A percentile compares a stretch with the other conserved stretches of the same genome.
phyloP scores from a whole-genome alignment of 2,113 vertebrate genomes.

The Prietella phreatophila region DNA sequence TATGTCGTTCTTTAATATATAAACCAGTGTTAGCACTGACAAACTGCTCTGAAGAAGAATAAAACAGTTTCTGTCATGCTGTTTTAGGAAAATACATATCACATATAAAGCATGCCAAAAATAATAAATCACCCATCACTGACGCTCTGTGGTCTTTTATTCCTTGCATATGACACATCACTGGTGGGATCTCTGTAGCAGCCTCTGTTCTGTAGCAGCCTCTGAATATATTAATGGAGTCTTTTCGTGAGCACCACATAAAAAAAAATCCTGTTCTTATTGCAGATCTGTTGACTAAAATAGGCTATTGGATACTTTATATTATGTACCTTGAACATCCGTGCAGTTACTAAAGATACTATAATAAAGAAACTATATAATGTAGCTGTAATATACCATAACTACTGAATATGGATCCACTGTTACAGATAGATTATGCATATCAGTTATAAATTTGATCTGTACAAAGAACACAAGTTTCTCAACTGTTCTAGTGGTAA shows the following conservation, averaged over 20 bases:
- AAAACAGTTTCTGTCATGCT: not conserved
- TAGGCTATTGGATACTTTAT: no score
- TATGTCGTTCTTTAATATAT: not conserved
- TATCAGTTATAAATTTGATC: no score
- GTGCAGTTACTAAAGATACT: no score
- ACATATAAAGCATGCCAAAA: not conserved
- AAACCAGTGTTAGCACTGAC: not conserved
- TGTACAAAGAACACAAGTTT: no score
- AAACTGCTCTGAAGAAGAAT: not conserved
- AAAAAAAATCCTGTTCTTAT: not conserved
- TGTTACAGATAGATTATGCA: no score
- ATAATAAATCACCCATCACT: not conserved
- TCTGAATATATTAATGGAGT: not conserved
- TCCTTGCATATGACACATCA: not conserved
- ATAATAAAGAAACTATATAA: no score
- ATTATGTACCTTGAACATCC: no score
- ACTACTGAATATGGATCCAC: no score
- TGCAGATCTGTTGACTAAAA: not conserved
- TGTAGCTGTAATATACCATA: no score
- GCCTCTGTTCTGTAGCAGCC: no score
- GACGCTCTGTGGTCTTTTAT: not conserved
- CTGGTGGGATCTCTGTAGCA: no score
- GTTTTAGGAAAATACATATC: not conserved
- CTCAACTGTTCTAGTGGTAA: no score
- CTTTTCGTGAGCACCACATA: not conserved